Percentiles rank a stretch among this genome's conserved stretches.
These are phyloP conservation scores for Drosophila miranda DNA, from an alignment of 1,140 invertebrate species.

Conservation along the genomic window DNA sequence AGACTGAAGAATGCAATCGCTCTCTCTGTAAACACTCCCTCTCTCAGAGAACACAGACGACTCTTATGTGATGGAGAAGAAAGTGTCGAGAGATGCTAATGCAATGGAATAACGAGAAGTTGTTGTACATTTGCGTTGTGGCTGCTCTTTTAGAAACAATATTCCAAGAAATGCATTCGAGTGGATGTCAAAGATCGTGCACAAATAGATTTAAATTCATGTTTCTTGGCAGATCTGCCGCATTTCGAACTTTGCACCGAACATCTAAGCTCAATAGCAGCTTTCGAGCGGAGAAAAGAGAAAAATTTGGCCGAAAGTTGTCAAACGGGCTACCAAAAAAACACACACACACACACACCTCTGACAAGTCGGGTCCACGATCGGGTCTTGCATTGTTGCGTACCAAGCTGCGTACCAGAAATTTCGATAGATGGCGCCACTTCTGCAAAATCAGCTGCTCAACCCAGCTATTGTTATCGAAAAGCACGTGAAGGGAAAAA, in stretches of 20 bases:
- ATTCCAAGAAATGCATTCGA: background rate
- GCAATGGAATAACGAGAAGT: too few relatives aligned
- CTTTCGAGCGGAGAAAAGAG: constrained; percentile 40
- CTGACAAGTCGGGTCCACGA: too few relatives aligned
- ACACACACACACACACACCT: background rate
- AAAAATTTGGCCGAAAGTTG: constrained; percentile 45
- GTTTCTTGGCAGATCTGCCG: constrained; percentile 1
- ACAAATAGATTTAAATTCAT: constrained; percentile 1
- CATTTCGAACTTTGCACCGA: constrained; percentile 45
- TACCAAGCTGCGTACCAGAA: too few relatives aligned
- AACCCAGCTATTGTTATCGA: too few relatives aligned
- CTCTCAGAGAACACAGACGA: background rate
- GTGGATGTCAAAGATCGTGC: constrained; percentile 3
- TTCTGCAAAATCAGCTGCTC: too few relatives aligned
- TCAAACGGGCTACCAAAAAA: constrained; percentile 43
- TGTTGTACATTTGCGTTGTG: too few relatives aligned
- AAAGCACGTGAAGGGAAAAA: too few relatives aligned
- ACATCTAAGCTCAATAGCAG: constrained; percentile 38
- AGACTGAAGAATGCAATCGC: background rate
- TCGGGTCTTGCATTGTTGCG: constrained; percentile 10
- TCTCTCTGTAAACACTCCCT: background rate
- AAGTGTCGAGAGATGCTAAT: constrained; percentile 16
- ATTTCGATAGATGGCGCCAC: too few relatives aligned
- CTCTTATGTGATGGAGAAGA: constrained; percentile 20
- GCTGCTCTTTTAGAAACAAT: too few relatives aligned